These are phyloP conservation scores for Enteromius paludinosus DNA, from an alignment of 2,797 vertebrate species.

Conservation along the genomic window DNA sequence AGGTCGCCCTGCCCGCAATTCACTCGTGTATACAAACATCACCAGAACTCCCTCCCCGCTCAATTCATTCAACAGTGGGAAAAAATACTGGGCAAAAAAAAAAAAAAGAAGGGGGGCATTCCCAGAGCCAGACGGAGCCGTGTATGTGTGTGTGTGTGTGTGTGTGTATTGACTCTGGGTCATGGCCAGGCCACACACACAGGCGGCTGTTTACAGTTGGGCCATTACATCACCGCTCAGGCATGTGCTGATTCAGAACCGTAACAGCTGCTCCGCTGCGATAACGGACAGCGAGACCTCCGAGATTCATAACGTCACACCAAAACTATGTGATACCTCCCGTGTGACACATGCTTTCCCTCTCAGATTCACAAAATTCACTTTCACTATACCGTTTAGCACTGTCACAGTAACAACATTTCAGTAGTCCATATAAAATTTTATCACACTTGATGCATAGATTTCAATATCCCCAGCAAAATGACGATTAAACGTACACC, in stretches of 20 bases:
- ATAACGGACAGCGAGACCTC: conserved; percentile 24
- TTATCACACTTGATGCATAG: neutral
- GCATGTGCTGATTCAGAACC: conserved; percentile 30
- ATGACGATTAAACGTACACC: neutral
- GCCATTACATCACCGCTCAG: conserved; percentile 56
- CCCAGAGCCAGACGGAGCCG: conserved; percentile 48
- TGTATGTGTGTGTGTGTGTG: conserved; percentile 40
- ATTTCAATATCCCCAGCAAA: neutral
- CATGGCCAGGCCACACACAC: conserved; percentile 60
- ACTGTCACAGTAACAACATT: neutral
- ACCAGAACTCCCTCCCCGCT: conserved; percentile 21
- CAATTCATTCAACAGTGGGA: conserved; percentile 33
- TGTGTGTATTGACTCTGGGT: conserved; percentile 58
- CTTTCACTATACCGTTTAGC: neutral
- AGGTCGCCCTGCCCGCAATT: conserved; percentile 24
- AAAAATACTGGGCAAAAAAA: neutral
- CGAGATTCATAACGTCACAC: conserved; percentile 41
- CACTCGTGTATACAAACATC: conserved; percentile 24
- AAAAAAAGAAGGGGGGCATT: conserved; percentile 4
- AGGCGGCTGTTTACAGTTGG: conserved; percentile 59
- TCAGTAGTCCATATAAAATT: neutral
- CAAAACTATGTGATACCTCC: conserved; percentile 41
- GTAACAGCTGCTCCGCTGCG: conserved; percentile 54
- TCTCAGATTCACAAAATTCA: neutral
- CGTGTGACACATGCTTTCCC: conserved; percentile 4